These are phyloP conservation scores for Lithophane socia DNA, from an alignment of 2,888 invertebrate genomes.

Conservation along the genomic window DNA sequence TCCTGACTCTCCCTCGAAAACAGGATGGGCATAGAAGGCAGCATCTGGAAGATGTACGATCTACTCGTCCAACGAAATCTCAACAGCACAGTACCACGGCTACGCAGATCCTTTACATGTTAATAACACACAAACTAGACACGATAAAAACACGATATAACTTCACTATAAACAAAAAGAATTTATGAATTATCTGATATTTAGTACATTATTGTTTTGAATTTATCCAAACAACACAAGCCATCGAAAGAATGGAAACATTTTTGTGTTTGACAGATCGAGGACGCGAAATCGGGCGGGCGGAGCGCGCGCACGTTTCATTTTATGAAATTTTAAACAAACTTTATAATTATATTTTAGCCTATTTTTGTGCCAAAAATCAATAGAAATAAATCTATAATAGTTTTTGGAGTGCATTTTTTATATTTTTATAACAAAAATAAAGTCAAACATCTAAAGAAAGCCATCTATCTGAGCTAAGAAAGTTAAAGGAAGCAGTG, in stretches of 20 bases:
- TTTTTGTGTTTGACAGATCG: conserved; percentile 87
- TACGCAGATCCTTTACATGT: conserved; percentile 73
- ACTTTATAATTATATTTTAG: conserved; percentile 42
- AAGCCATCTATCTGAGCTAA: not conserved
- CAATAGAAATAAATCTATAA: not conserved
- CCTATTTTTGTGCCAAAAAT: not conserved
- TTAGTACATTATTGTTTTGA: conserved; percentile 77
- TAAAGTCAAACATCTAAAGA: not conserved
- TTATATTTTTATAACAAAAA: conserved; percentile 1
- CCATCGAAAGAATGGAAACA: conserved; percentile 79
- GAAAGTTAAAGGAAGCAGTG: not conserved
- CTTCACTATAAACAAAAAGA: conserved; percentile 70
- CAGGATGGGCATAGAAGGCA: conserved; percentile 89
- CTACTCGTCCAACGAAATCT: conserved; percentile 74
- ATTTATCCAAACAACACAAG: conserved; percentile 78
- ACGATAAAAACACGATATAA: conserved; percentile 66
- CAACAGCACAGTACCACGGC: conserved; percentile 72
- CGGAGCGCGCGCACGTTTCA: conserved; percentile 78
- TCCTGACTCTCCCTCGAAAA: conserved; percentile 88
- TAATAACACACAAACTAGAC: conserved; percentile 69
- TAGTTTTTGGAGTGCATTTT: not conserved
- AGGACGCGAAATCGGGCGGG: conserved; percentile 78
- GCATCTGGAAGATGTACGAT: conserved; percentile 82
- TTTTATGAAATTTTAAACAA: conserved; percentile 67
- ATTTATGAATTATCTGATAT: conserved; percentile 67